A percentile compares a stretch with the other conserved stretches of the same genome.
Evolutionary conservation across 1,140 invertebrate genomes (phyloP).

Genomic region (Plutomurus gul): DNA sequence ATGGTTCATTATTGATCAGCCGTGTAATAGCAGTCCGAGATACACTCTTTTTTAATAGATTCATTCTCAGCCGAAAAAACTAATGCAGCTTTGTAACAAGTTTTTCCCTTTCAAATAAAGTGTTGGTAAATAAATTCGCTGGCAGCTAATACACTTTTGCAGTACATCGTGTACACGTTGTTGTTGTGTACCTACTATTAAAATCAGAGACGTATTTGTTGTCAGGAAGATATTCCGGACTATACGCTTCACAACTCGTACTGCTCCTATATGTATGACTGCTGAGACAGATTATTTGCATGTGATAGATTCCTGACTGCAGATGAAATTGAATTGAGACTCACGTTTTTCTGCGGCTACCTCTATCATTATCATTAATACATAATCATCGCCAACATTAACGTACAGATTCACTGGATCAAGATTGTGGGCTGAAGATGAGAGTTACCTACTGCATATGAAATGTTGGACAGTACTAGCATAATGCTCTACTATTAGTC

Average conservation of each 20-base stretch:
- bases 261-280: no score
- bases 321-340: neutral
- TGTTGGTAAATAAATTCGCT: neutral
- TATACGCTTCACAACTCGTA: no score
- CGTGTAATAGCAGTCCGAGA: neutral
- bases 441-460: neutral
- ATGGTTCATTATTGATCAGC: no score
- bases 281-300: no score
- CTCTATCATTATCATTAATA: conserved; percentile 23
- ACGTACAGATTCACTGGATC: neutral
- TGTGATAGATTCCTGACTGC: neutral
- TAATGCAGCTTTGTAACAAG: neutral
- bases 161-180: no score
- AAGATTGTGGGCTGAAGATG: no score
- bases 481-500: neutral
- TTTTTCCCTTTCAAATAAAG: conserved; percentile 6
- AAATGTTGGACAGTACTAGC: neutral
- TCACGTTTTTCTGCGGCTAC: conserved; percentile 1
- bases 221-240: no score
- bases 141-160: neutral
- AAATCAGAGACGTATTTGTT: neutral
- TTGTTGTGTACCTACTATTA: neutral
- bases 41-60: neutral
- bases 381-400: conserved; percentile 1
- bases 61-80: neutral